phyloP scores from a whole-genome alignment of 2,888 invertebrate genomes.

The Macrosoma leucophasiata region DNA sequence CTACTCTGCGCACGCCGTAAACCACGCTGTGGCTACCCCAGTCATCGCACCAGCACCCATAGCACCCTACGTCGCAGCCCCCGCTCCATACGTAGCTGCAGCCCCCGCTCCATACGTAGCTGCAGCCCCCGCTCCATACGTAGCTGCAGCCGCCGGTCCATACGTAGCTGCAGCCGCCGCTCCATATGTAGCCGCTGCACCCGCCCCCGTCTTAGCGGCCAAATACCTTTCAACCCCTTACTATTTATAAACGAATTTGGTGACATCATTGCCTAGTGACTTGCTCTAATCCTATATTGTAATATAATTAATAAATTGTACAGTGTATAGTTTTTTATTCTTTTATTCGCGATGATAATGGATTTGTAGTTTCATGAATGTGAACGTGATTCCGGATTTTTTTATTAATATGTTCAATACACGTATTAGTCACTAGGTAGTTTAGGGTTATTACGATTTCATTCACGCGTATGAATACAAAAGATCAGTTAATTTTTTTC shows the following conservation, averaged over 20 bases:
- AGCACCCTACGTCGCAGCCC: constrained; percentile 41
- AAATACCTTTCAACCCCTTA: constrained; percentile 55
- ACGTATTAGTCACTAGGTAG: no score
- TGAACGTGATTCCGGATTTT: no score
- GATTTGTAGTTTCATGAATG: constrained; percentile 31
- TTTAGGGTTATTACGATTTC: no score
- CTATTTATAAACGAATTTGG: constrained; percentile 61
- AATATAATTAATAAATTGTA: constrained; percentile 21
- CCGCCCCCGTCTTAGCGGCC: constrained; percentile 27
- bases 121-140: constrained; percentile 38
- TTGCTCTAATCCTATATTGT: constrained; percentile 57
- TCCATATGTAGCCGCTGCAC: constrained; percentile 27
- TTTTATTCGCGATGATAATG: no score
- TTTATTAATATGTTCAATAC: no score
- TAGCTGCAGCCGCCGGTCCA: constrained; percentile 30
- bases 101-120: constrained; percentile 29
- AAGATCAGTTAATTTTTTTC: no score
- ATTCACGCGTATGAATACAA: no score
- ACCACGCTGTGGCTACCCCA: constrained; percentile 84
- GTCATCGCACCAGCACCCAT: constrained; percentile 56
- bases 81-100: constrained; percentile 27
- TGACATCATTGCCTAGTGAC: constrained; percentile 65
- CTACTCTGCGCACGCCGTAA: constrained; percentile 84
- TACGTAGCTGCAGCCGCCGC: constrained; percentile 35
- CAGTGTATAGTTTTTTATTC: no score